Percentiles rank a stretch among this genome's conserved stretches.
Conservation (phyloP, 1,140 invertebrate genomes). For the Atta colombica region DNA sequence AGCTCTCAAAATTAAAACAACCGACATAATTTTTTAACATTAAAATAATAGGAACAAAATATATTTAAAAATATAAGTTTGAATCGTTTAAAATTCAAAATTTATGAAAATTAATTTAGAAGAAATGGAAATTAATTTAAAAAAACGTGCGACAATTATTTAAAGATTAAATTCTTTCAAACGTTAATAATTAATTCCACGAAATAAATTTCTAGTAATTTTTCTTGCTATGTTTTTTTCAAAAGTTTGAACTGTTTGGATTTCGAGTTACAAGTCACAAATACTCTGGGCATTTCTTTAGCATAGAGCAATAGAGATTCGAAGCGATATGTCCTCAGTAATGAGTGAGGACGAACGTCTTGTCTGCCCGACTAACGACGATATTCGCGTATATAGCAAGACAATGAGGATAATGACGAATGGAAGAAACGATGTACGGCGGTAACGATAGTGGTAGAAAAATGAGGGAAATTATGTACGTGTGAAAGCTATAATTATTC, state of each 20-base stretch:
- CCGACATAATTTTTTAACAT: not conserved
- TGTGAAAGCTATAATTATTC: not conserved
- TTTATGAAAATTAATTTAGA: not conserved
- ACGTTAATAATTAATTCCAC: not conserved
- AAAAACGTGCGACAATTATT: not conserved
- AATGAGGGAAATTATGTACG: conserved; percentile 15
- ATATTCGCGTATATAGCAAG: conserved; percentile 37
- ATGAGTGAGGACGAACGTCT: not conserved
- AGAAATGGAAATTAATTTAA: not conserved
- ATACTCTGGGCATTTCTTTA: conserved; percentile 2
- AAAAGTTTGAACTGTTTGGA: not conserved
- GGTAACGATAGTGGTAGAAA: not conserved
- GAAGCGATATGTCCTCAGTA: not conserved
- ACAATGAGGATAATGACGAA: conserved; percentile 23
- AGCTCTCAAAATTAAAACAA: not conserved
- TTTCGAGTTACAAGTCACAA: not conserved
- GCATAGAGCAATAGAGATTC: too few species aligned
- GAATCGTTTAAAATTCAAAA: not conserved
- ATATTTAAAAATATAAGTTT: not conserved
- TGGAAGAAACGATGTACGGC: not conserved
- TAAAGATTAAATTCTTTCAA: not conserved
- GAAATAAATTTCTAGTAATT: not conserved
- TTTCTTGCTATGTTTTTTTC: not conserved
- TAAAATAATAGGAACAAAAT: not conserved
- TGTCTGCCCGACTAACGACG: conserved; percentile 37